A percentile compares a stretch with the other conserved stretches of the same genome.
Evolutionary conservation across 2,797 vertebrate species (phyloP).

Genomic region (Pagetopsis macropterus): DNA sequence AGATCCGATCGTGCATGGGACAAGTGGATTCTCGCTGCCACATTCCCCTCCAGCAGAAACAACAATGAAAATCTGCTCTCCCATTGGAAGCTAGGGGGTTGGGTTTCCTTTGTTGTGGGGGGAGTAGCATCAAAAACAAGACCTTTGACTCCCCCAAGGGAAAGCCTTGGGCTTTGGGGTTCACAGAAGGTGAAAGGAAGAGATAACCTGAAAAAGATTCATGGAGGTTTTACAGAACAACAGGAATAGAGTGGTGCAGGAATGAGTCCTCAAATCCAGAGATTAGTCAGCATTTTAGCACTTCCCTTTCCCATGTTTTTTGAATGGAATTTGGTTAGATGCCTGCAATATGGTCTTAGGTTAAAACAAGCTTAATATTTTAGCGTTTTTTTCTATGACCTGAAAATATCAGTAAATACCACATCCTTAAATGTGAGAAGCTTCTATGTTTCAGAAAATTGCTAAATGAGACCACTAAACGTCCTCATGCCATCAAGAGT

Average conservation of each 20-base stretch:
- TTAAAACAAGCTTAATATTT: too few species aligned
- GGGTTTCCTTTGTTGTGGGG: slow-evolving; percentile 64
- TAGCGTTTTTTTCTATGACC: too few species aligned
- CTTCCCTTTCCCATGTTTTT: too few species aligned
- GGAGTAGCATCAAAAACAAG: slow-evolving; percentile 40
- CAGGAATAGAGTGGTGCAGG: background rate
- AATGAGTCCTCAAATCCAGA: too few species aligned
- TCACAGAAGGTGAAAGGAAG: slow-evolving; percentile 39
- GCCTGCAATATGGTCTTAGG: too few species aligned
- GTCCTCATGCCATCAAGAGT: too few species aligned
- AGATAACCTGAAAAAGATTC: slow-evolving; percentile 22
- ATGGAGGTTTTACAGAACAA: background rate
- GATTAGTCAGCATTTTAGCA: too few species aligned
- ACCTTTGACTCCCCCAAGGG: slow-evolving; percentile 56
- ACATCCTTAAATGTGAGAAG: too few species aligned
- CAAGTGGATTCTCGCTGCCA: slow-evolving; percentile 40
- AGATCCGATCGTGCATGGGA: slow-evolving; percentile 38
- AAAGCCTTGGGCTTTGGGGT: slow-evolving; percentile 30
- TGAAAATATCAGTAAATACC: too few species aligned
- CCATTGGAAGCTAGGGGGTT: slow-evolving; percentile 31
- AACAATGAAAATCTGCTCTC: slow-evolving; percentile 47
- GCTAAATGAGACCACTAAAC: too few species aligned
- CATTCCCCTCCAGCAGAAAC: slow-evolving; percentile 8
- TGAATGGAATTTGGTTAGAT: too few species aligned
- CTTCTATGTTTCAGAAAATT: too few species aligned